Conservation (phyloP, 2,113 vertebrate genomes). For the Myotis lucifugus region DNA sequence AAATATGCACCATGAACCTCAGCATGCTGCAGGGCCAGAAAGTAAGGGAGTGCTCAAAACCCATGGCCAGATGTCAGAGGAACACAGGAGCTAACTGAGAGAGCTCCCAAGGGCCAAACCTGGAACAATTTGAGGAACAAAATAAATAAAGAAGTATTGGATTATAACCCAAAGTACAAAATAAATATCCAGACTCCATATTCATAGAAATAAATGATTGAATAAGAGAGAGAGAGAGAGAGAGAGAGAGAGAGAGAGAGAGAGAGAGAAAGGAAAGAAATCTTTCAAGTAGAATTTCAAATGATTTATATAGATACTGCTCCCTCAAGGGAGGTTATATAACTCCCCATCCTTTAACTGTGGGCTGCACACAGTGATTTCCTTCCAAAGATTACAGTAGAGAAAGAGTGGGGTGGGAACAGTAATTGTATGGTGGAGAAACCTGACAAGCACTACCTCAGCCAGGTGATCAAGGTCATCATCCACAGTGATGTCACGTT, state of each 20-base stretch:
- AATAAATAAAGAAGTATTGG: neutral
- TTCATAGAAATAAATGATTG: constrained; percentile 5
- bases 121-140: neutral
- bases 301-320: neutral
- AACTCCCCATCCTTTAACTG: neutral
- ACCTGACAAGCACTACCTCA: neutral
- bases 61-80: neutral
- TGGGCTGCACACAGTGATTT: neutral
- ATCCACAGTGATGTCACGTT: neutral
- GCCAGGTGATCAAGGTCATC: neutral
- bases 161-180: constrained; percentile 8
- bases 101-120: neutral
- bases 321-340: neutral
- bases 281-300: neutral
- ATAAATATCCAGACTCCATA: neutral
- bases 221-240: neutral
- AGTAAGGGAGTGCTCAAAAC: neutral
- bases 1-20: neutral
- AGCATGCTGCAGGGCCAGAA: neutral
- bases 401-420: neutral
- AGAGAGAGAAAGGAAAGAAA: neutral
- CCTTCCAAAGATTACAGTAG: neutral
- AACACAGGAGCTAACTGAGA: neutral
- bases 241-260: neutral
- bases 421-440: neutral